phyloP scores from a whole-genome alignment of 2,888 invertebrate species.

The Agapetus fuscipes region DNA sequence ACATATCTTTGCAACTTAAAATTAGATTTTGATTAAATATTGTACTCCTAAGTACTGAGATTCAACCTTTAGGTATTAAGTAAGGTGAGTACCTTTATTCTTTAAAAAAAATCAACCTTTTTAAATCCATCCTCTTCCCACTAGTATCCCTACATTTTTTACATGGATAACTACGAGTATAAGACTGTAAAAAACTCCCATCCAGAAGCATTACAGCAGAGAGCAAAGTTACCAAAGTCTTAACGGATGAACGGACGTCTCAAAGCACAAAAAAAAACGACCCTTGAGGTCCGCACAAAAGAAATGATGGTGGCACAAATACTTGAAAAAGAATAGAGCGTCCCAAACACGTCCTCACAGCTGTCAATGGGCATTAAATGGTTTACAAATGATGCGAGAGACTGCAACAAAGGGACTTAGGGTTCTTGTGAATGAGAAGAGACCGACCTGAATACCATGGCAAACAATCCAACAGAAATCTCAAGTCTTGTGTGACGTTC shows the following conservation, averaged over 20 bases:
- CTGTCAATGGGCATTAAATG: conserved; percentile 22
- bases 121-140: too few relatives aligned
- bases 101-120: too few relatives aligned
- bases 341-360: conserved; percentile 19
- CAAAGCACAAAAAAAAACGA: conserved; percentile 16
- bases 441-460: background rate
- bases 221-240: background rate
- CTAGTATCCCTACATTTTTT: too few relatives aligned
- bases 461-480: background rate
- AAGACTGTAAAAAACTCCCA: too few relatives aligned
- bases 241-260: background rate
- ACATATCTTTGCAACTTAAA: too few relatives aligned
- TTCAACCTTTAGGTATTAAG: too few relatives aligned
- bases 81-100: too few relatives aligned
- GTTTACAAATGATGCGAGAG: conserved; percentile 21
- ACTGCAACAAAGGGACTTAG: conserved; percentile 16
- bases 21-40: too few relatives aligned
- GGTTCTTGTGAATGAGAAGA: conserved; percentile 8
- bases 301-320: conserved; percentile 11
- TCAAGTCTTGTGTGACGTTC: too few relatives aligned
- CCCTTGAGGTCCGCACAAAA: conserved; percentile 6
- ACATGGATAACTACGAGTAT: too few relatives aligned
- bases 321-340: conserved; percentile 13
- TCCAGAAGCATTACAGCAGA: background rate
- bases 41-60: too few relatives aligned